Percentiles rank a stretch among this genome's conserved stretches.
These are phyloP conservation scores for Ellobium chinense DNA, from an alignment of 2,888 invertebrate genomes.

Conservation along the genomic window DNA sequence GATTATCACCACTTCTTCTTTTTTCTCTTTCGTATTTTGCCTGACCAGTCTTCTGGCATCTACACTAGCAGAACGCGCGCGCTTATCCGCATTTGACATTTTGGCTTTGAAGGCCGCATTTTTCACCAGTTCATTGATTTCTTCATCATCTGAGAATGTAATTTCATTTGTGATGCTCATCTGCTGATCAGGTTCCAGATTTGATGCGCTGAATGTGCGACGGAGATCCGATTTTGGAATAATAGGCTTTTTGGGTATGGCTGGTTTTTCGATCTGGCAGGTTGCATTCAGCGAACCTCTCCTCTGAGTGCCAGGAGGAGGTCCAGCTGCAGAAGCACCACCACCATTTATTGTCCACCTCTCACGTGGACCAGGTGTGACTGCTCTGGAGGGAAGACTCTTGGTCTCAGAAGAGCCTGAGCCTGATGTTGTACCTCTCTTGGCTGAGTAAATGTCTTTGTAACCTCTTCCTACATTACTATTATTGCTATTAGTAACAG, in stretches of 20 bases:
- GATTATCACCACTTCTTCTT: conserved; percentile 51
- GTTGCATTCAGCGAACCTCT: conserved; percentile 26
- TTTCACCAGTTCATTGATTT: conserved; percentile 40
- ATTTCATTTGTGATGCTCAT: conserved; percentile 43
- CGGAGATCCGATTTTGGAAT: neutral
- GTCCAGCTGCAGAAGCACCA: neutral
- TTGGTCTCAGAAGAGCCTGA: conserved; percentile 43
- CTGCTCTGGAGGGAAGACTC: conserved; percentile 24
- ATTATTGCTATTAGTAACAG: neutral
- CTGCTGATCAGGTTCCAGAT: conserved; percentile 4
- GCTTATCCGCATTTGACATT: neutral
- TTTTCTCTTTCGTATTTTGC: conserved; percentile 31
- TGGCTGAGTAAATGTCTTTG: conserved; percentile 58
- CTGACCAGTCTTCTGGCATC: conserved; percentile 26
- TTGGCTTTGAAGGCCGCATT: conserved; percentile 19
- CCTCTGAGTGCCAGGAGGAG: neutral
- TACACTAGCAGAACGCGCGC: conserved; percentile 28
- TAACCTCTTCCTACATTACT: conserved; percentile 54
- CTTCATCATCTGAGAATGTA: conserved; percentile 38
- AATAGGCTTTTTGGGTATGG: neutral
- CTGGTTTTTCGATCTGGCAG: conserved; percentile 15
- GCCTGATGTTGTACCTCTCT: conserved; percentile 65
- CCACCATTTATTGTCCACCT: conserved; percentile 23
- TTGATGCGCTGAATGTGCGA: conserved; percentile 2
- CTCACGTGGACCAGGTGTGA: conserved; percentile 49